These are phyloP conservation scores for Periophthalmus magnuspinnatus DNA, from an alignment of 2,797 vertebrate species.

Conservation along the genomic window DNA sequence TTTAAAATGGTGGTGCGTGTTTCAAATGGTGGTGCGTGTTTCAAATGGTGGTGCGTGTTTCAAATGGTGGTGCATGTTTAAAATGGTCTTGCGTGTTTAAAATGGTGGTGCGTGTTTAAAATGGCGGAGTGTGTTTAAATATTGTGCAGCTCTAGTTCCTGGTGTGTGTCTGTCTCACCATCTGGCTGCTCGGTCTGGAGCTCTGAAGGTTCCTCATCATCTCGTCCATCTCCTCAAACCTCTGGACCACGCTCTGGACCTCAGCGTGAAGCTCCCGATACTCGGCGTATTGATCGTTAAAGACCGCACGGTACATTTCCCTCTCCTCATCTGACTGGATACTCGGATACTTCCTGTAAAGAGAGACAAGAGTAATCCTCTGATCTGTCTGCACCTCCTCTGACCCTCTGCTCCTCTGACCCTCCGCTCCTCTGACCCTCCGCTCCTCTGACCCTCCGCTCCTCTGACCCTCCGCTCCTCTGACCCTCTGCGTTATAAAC, in stretches of 20 bases:
- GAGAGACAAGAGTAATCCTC: background rate
- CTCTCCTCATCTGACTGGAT: conserved; percentile 87
- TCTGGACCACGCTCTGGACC: conserved; percentile 84
- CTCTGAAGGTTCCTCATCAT: conserved; percentile 82
- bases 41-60: fast-evolving
- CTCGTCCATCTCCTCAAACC: conserved; percentile 86
- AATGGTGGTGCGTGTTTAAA: too few species aligned
- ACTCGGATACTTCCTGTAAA: conserved; percentile 86
- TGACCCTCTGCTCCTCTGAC: too few species aligned
- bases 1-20: too few species aligned
- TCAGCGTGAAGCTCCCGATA: conserved; percentile 94
- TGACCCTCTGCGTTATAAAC: too few species aligned
- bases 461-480: too few species aligned
- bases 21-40: fast-evolving
- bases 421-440: too few species aligned
- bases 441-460: too few species aligned
- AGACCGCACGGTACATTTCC: conserved; percentile 93
- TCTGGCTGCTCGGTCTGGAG: conserved; percentile 76
- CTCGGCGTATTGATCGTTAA: conserved; percentile 95
- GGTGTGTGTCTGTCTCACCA: conserved; percentile 65
- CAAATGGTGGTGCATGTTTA: too few species aligned
- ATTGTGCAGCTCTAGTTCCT: too few species aligned
- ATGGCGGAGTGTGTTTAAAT: too few species aligned
- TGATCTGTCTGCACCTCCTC: too few species aligned
- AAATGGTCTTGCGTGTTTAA: too few species aligned